phyloP scores from a whole-genome alignment of 2,113 vertebrate genomes.

The Calyptomena viridis region DNA sequence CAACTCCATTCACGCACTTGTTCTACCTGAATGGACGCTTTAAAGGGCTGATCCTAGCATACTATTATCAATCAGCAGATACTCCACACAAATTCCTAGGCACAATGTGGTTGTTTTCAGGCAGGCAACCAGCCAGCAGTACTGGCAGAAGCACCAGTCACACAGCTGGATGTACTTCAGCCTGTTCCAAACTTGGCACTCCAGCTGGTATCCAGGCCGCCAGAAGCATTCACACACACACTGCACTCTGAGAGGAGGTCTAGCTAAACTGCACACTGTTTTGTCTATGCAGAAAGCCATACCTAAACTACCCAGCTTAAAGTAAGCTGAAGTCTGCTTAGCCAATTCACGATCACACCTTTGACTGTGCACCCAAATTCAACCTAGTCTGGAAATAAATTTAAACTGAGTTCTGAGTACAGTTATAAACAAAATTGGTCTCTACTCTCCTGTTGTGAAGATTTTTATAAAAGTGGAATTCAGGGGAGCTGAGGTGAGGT shows the following conservation, averaged over 20 bases:
- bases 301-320: not conserved
- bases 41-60: not conserved
- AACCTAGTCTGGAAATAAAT: not conserved
- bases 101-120: fast-evolving
- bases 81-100: not conserved
- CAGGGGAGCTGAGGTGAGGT: not conserved
- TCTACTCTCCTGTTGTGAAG: not conserved
- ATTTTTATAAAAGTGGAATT: not conserved
- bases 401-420: not conserved
- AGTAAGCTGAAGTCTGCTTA: fast-evolving
- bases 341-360: not conserved
- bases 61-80: not conserved
- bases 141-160: not conserved
- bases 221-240: not conserved
- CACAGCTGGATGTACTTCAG: not conserved
- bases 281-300: not conserved
- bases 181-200: not conserved
- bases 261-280: not conserved
- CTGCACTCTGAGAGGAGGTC: not conserved
- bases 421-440: not conserved
- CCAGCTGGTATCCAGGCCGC: not conserved
- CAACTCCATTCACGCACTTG: fast-evolving
- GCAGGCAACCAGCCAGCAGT: not conserved
- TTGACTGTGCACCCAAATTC: not conserved
- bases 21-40: not conserved